Evolutionary conservation across 2,797 vertebrate genomes (phyloP).

Genomic region (Hemitrygon akajei): DNA sequence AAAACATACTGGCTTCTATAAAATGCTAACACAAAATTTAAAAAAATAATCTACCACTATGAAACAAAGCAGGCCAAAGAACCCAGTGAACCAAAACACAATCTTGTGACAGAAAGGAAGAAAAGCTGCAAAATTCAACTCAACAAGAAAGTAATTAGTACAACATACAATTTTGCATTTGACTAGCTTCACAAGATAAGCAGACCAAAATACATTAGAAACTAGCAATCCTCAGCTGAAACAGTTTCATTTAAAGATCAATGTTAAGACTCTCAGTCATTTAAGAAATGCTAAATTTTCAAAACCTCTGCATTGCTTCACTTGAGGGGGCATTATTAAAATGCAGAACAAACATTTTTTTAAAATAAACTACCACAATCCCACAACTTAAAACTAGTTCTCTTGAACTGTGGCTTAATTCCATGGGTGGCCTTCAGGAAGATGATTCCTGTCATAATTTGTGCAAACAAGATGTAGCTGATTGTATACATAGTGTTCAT

Average conservation of each 20-base stretch:
- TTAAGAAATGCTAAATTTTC: not conserved
- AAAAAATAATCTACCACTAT: not conserved
- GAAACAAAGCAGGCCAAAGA: not conserved
- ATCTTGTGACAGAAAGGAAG: not conserved
- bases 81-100: not conserved
- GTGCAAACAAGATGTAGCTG: not conserved
- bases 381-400: constrained; percentile 21
- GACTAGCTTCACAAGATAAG: not conserved
- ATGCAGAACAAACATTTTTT: not conserved
- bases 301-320: not conserved
- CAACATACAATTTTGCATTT: not conserved
- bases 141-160: not conserved
- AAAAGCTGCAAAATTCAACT: not conserved
- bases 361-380: not conserved
- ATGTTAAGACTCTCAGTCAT: not conserved
- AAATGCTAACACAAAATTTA: not conserved
- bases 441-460: not conserved
- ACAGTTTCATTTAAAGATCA: constrained; percentile 11
- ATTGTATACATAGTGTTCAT: not conserved
- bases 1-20: not conserved
- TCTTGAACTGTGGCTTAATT: no score
- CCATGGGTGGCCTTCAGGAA: not conserved
- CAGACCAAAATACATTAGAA: not conserved
- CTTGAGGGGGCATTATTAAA: not conserved
- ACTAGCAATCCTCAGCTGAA: not conserved